Percentiles rank a stretch among this genome's conserved stretches.
These are phyloP conservation scores for Macrocentrus cingulum DNA, from an alignment of 1,140 invertebrate genomes.

Conservation along the genomic window DNA sequence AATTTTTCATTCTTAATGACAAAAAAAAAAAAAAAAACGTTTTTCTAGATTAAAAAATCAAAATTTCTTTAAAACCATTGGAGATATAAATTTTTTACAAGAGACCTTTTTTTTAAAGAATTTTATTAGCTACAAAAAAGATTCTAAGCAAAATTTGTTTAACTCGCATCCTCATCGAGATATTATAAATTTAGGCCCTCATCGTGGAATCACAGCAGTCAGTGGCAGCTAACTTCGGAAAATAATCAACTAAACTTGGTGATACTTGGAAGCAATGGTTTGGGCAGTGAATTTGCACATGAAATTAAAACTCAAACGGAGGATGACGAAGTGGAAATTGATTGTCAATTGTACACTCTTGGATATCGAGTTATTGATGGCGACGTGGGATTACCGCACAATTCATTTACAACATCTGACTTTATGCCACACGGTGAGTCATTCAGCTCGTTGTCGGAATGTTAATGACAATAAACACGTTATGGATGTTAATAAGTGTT, in stretches of 20 bases:
- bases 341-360: constrained; percentile 79
- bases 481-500: background rate
- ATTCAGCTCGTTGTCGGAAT: constrained; percentile 9
- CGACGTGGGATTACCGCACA: constrained; percentile 78
- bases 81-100: too few relatives aligned
- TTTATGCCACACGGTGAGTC: constrained; percentile 74
- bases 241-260: constrained; percentile 75
- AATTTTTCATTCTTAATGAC: too few relatives aligned
- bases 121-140: too few relatives aligned
- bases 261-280: constrained; percentile 74
- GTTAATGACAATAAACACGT: background rate
- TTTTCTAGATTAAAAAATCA: too few relatives aligned
- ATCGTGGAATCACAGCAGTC: constrained; percentile 69
- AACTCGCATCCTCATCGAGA: too few relatives aligned
- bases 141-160: too few relatives aligned
- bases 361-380: constrained; percentile 85
- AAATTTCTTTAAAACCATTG: too few relatives aligned
- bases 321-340: constrained; percentile 84
- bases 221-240: constrained; percentile 67
- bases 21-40: too few relatives aligned
- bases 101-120: too few relatives aligned
- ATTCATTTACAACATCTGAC: constrained; percentile 74
- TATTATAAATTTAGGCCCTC: constrained; percentile 57
- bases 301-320: constrained; percentile 75
- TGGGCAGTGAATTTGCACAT: constrained; percentile 76